phyloP scores from a whole-genome alignment of 2,113 vertebrate genomes.

The Notothenia rossii region DNA sequence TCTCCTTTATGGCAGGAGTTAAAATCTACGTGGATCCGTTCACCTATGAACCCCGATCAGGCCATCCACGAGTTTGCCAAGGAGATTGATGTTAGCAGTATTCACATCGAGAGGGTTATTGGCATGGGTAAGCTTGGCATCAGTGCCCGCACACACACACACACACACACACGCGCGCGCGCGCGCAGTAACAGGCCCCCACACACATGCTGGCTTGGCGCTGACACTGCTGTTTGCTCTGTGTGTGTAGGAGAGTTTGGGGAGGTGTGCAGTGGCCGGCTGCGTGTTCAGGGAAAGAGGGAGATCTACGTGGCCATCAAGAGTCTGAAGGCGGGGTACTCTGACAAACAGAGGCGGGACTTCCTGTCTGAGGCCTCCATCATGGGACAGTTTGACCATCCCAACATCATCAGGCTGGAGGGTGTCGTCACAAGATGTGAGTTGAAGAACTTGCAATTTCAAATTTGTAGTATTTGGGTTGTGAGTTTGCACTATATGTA shows the following conservation, averaged over 20 bases:
- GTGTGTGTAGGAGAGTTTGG: constrained; percentile 82
- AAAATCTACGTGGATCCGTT: constrained; percentile 92
- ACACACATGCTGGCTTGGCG: constrained; percentile 56
- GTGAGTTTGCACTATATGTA: not conserved
- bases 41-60: constrained; percentile 86
- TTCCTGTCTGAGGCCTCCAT: constrained; percentile 85
- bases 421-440: constrained; percentile 85
- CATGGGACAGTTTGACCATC: constrained; percentile 87
- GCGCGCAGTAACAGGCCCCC: not conserved
- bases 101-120: constrained; percentile 99
- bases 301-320: constrained; percentile 86
- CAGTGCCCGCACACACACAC: not conserved
- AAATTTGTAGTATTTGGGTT: not conserved
- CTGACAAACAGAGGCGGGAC: constrained; percentile 84
- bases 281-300: constrained; percentile 82
- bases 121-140: constrained; percentile 91
- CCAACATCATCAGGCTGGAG: constrained; percentile 86
- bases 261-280: constrained; percentile 83
- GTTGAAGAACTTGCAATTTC: constrained; percentile 3
- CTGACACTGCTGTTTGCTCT: constrained; percentile 49
- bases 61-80: constrained; percentile 86
- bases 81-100: constrained; percentile 94
- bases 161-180: not conserved
- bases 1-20: constrained; percentile 86
- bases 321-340: constrained; percentile 84